phyloP scores from a whole-genome alignment of 2,797 vertebrate species.

The Tadarida brasiliensis region DNA sequence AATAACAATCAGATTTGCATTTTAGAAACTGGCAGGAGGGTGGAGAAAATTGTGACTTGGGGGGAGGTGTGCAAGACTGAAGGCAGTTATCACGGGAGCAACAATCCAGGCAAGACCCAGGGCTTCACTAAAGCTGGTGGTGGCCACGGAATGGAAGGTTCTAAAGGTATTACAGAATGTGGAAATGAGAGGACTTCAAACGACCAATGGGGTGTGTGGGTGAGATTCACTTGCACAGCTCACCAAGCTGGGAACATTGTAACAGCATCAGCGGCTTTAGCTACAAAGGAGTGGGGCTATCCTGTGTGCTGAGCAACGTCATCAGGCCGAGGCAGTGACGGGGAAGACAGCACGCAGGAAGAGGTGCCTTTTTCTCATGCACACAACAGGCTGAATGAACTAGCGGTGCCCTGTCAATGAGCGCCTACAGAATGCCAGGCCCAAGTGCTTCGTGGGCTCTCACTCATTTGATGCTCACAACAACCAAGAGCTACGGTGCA shows the following conservation, averaged over 20 bases:
- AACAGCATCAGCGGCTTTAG: neutral
- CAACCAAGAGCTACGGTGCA: neutral
- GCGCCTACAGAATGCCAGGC: rapidly evolving
- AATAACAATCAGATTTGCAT: neutral
- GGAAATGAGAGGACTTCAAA: neutral
- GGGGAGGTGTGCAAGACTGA: neutral
- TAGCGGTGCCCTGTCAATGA: neutral
- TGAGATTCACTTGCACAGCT: neutral
- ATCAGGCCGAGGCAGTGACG: neutral
- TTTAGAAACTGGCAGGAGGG: neutral
- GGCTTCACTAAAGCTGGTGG: neutral
- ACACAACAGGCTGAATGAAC: neutral
- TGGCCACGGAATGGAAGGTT: neutral
- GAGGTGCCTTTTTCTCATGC: neutral
- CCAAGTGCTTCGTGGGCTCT: neutral
- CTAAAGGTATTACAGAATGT: neutral
- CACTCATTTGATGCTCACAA: too few species aligned
- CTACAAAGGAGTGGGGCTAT: neutral
- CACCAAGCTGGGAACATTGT: neutral
- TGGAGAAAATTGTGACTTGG: neutral
- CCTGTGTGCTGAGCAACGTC: neutral
- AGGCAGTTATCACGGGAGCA: neutral
- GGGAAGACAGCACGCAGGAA: neutral
- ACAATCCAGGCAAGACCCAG: neutral
- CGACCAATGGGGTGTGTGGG: neutral